Percentiles rank a stretch among this genome's conserved stretches.
These are phyloP conservation scores for Drosophila neonasuta DNA, from an alignment of 2,888 invertebrate genomes.

Conservation along the genomic window DNA sequence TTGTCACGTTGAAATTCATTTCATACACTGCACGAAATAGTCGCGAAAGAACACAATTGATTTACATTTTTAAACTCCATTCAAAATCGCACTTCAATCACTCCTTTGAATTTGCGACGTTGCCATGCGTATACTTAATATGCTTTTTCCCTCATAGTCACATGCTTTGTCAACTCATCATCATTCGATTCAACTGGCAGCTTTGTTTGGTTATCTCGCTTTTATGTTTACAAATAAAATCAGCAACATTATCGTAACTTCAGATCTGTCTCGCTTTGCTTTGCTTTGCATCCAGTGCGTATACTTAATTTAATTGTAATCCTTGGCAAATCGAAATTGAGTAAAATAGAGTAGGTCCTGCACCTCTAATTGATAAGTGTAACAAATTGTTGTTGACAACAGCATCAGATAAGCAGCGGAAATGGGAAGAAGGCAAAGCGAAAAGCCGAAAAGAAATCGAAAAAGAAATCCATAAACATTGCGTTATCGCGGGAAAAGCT, in stretches of 20 bases:
- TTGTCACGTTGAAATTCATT: not conserved
- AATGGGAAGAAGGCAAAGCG: not conserved
- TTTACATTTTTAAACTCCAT: too few species aligned
- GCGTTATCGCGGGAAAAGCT: conserved; percentile 49
- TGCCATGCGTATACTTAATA: conserved; percentile 1
- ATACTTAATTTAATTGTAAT: conserved; percentile 8
- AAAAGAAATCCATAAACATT: conserved; percentile 50
- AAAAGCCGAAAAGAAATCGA: conserved; percentile 3
- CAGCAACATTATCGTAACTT: not conserved
- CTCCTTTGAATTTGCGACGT: too few species aligned
- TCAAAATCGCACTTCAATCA: too few species aligned
- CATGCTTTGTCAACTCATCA: not conserved
- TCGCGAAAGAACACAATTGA: too few species aligned
- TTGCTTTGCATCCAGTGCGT: not conserved
- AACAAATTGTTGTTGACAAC: conserved; percentile 32
- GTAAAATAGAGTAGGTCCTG: conserved; percentile 5
- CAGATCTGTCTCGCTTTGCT: not conserved
- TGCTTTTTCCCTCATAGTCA: not conserved
- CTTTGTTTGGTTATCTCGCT: not conserved
- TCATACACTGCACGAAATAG: not conserved
- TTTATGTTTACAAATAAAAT: conserved; percentile 3
- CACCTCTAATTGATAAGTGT: conserved; percentile 44
- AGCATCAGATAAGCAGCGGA: conserved; percentile 20
- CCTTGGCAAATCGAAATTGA: not conserved
- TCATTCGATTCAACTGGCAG: not conserved